Conservation (phyloP, 1,140 invertebrate genomes). For the Drosophila seguyi region DNA sequence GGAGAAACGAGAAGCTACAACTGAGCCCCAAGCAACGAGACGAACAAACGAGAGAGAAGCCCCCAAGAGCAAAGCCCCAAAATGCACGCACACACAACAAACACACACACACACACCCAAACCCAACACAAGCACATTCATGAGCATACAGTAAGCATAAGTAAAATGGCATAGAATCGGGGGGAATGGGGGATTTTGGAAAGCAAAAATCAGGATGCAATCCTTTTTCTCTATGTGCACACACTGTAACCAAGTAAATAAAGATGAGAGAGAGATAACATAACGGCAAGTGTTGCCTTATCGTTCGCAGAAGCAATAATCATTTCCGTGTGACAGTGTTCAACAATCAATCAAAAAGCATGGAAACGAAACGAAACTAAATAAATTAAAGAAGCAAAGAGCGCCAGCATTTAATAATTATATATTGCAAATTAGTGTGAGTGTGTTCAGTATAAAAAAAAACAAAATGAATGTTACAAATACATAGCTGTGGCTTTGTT, state of each 20-base stretch:
- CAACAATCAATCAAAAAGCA: constrained; percentile 44
- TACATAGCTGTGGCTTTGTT: constrained; percentile 31
- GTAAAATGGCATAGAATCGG: background rate
- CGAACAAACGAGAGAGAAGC: background rate
- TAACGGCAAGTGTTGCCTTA: constrained; percentile 44
- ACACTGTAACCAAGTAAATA: constrained; percentile 30
- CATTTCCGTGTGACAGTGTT: constrained; percentile 27
- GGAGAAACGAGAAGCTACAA: background rate
- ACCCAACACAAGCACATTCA: constrained; percentile 2
- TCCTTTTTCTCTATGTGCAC: constrained; percentile 11
- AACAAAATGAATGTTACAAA: constrained; percentile 4
- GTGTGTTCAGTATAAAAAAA: constrained; percentile 33
- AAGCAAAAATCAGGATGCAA: background rate
- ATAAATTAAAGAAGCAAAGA: background rate
- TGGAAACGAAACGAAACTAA: constrained; percentile 19
- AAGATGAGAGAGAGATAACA: background rate
- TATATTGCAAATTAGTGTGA: constrained; percentile 20
- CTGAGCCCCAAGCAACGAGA: constrained; percentile 7
- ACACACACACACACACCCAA: background rate
- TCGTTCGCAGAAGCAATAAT: constrained; percentile 41
- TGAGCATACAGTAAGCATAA: constrained; percentile 1
- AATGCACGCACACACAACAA: background rate
- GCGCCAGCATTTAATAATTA: constrained; percentile 26
- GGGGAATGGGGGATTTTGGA: background rate
- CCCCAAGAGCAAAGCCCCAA: background rate